phyloP scores from a whole-genome alignment of 2,113 vertebrate species.

The Atrichornis clamosus region DNA sequence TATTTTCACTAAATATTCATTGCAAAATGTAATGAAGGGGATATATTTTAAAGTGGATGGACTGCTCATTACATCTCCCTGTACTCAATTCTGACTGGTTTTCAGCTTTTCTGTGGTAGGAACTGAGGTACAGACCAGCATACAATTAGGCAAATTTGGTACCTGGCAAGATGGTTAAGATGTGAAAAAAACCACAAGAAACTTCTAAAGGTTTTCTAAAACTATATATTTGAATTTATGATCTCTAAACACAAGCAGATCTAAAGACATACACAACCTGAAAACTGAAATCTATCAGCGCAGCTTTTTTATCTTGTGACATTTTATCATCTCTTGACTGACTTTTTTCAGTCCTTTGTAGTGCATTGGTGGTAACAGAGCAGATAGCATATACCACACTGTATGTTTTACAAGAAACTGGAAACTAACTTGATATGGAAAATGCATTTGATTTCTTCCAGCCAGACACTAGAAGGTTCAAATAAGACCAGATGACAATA shows the following conservation, averaged over 20 bases:
- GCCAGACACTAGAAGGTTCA: neutral
- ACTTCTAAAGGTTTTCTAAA: neutral
- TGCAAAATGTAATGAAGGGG: neutral
- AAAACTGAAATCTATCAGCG: neutral
- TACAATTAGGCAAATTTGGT: rapidly evolving
- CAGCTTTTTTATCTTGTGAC: neutral
- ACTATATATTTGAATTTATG: neutral
- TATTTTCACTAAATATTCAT: neutral
- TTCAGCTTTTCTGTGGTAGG: neutral
- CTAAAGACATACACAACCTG: neutral
- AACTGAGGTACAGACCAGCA: neutral
- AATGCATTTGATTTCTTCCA: neutral
- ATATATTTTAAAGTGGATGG: neutral
- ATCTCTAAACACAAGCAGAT: neutral
- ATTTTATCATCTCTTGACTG: neutral
- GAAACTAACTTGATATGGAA: neutral
- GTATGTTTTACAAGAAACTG: neutral
- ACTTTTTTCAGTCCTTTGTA: neutral
- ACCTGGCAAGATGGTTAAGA: neutral
- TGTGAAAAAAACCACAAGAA: neutral
- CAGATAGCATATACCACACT: rapidly evolving
- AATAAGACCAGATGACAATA: neutral
- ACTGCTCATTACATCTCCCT: neutral
- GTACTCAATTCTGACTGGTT: neutral
- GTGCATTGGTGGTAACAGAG: neutral